Percentiles rank a stretch among this genome's conserved stretches.
Conservation (phyloP, 2,113 vertebrate species). For the human (Homo sapiens) region DNA sequence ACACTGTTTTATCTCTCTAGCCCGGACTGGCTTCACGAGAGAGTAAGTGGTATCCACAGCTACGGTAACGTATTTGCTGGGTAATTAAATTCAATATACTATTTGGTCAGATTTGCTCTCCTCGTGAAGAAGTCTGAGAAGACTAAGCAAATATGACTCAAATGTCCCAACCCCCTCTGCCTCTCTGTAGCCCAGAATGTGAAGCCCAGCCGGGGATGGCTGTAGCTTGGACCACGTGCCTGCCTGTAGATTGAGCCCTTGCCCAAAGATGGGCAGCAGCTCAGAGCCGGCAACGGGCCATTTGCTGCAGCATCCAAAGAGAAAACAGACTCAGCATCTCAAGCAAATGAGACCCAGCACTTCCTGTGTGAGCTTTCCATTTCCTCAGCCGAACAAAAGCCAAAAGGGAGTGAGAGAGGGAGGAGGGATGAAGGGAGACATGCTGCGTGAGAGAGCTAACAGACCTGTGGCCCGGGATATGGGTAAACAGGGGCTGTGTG, state of each 20-base stretch:
- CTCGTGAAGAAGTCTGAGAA: slow-evolving; percentile 44
- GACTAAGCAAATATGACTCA: slow-evolving; percentile 69
- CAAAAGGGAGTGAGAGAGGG: slow-evolving; percentile 65
- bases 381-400: slow-evolving; percentile 86
- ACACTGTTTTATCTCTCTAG: neutral
- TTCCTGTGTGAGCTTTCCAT: slow-evolving; percentile 88
- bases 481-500: neutral
- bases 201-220: slow-evolving; percentile 70
- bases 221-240: slow-evolving; percentile 64
- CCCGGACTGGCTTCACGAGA: neutral
- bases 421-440: slow-evolving; percentile 56
- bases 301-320: slow-evolving; percentile 83
- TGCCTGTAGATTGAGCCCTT: slow-evolving; percentile 81
- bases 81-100: slow-evolving; percentile 21
- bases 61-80: slow-evolving; percentile 21
- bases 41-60: neutral
- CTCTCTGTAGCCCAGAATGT: slow-evolving; percentile 71
- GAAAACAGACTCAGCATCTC: slow-evolving; percentile 86
- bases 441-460: slow-evolving; percentile 29
- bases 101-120: slow-evolving; percentile 36
- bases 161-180: slow-evolving; percentile 49
- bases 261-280: slow-evolving; percentile 86
- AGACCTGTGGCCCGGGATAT: slow-evolving; percentile 23
- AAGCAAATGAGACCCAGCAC: slow-evolving; percentile 86
- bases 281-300: slow-evolving; percentile 82